Base-by-base conservation (phyloP, 2,888 invertebrate genomes). In the Chloroclysta siterata region DNA sequence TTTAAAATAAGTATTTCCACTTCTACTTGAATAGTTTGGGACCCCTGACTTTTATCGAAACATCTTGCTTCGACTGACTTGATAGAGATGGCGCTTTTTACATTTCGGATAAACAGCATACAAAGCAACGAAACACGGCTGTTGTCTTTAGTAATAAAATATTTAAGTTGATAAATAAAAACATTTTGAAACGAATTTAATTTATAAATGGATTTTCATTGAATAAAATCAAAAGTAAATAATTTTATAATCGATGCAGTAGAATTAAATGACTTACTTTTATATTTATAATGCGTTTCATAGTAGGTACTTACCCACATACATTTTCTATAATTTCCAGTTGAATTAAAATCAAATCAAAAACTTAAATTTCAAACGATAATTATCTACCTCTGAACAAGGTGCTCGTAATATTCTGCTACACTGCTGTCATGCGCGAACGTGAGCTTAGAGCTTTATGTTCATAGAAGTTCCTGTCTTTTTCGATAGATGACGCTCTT, bases 401-500 rank as follows among this genome's bases (percentile, higher is more conserved):
- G 36, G 36, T 39, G 36, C 11, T 39, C 36, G 10, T 11, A 11
- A 39, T 0, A 39, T 39, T 39, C 11, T 39, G 11, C 11, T 4
- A 39, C 0, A 11, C 8, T 33, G 11, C n/a, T 59, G 46, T 46
- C 51, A 62, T 52, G 53, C 53, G 48, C 44, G 11, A 47, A 36
- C 14, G 13, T 39, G 33, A 65, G 61, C 69, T 70, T 59, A 51
- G 50, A 69, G 64, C 66, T 72, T 65, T 36, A 56, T 22, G 52
- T 29, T 52, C 11, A 4, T 47, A 63, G 56, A 59, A 74, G 72
- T 81, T 78, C 72, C 10, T 6, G 1, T 2, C 1, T 0, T 41
- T 44, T 61, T n/a, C 14, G 46, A 48, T 52, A 82, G 83, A 79
- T 78, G 83, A 78, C 83, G 80, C 68, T 74, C 51, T 71, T 57